Evolutionary conservation across 2,888 invertebrate species (phyloP).

Genomic region (Celastrina argiolus): DNA sequence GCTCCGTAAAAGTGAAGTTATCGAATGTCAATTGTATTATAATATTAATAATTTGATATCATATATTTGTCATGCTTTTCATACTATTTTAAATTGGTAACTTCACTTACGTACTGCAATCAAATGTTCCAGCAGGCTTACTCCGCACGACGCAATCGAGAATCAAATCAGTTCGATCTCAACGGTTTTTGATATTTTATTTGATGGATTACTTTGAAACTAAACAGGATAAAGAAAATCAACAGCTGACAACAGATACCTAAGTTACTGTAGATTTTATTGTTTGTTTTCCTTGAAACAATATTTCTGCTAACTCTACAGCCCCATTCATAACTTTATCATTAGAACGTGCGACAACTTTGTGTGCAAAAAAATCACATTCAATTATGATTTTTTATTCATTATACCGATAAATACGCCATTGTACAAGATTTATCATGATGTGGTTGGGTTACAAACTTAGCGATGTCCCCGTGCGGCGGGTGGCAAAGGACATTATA

Average conservation of each 20-base stretch:
- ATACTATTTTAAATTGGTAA: too few relatives aligned
- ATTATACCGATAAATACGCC: conserved; percentile 46
- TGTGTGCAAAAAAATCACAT: conserved; percentile 43
- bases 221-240: too few relatives aligned
- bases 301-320: neutral
- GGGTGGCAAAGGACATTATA: conserved; percentile 22
- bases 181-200: too few relatives aligned
- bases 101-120: too few relatives aligned
- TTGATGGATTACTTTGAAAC: too few relatives aligned
- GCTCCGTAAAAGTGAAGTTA: too few relatives aligned
- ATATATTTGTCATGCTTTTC: too few relatives aligned
- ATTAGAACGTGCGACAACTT: conserved; percentile 45
- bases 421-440: conserved; percentile 53
- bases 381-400: conserved; percentile 51
- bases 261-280: neutral
- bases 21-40: too few relatives aligned
- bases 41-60: too few relatives aligned
- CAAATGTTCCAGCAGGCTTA: too few relatives aligned
- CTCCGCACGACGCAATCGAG: too few relatives aligned
- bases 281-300: conserved; percentile 16
- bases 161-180: too few relatives aligned
- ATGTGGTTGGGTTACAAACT: conserved; percentile 40
- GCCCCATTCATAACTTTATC: conserved; percentile 21
- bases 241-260: neutral
- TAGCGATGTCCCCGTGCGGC: conserved; percentile 23